A percentile compares a stretch with the other conserved stretches of the same genome.
Conservation (phyloP, 92 coral and sea anemone genomes). For the Galaxea fascicularis region DNA sequence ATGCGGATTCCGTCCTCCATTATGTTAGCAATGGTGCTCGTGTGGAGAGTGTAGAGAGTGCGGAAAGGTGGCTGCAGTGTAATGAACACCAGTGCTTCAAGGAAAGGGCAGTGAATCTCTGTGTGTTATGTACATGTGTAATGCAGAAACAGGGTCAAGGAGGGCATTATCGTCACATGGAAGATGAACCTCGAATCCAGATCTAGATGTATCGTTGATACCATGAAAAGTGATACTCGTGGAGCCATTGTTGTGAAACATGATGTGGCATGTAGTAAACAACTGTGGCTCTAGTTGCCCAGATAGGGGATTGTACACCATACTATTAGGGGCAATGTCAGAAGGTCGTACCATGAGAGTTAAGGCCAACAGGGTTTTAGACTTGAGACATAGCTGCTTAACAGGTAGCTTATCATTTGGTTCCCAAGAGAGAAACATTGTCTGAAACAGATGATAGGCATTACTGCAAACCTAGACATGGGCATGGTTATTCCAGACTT, state of each 20-base stretch:
- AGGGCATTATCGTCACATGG: not conserved
- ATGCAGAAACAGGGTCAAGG: slow-evolving; percentile 9
- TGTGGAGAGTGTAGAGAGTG: not conserved
- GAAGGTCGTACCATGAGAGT: slow-evolving; percentile 21
- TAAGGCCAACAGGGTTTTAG: slow-evolving; percentile 20
- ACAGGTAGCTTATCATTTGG: not conserved
- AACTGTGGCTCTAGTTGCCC: slow-evolving; percentile 12
- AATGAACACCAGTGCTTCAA: not conserved
- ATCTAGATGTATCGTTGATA: slow-evolving; percentile 13
- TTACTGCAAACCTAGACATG: slow-evolving; percentile 5
- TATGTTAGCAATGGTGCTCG: not conserved
- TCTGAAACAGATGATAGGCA: slow-evolving; percentile 13
- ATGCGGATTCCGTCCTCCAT: not conserved
- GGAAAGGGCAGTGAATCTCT: slow-evolving; percentile 1
- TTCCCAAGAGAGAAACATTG: slow-evolving; percentile 3
- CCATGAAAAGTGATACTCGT: slow-evolving; percentile 37
- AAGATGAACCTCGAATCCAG: slow-evolving; percentile 8
- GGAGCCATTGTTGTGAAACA: slow-evolving; percentile 12
- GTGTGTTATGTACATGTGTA: slow-evolving; percentile 12
- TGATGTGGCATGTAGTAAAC: slow-evolving; percentile 10
- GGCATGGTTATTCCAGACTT: slow-evolving; percentile 13
- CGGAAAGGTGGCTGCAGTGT: slow-evolving; percentile 3
- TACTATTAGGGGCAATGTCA: slow-evolving; percentile 16
- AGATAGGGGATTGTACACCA: not conserved
- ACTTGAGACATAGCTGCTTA: slow-evolving; percentile 16